phyloP scores from a whole-genome alignment of 2,113 vertebrate species.

The Hippocampus barbouri region DNA sequence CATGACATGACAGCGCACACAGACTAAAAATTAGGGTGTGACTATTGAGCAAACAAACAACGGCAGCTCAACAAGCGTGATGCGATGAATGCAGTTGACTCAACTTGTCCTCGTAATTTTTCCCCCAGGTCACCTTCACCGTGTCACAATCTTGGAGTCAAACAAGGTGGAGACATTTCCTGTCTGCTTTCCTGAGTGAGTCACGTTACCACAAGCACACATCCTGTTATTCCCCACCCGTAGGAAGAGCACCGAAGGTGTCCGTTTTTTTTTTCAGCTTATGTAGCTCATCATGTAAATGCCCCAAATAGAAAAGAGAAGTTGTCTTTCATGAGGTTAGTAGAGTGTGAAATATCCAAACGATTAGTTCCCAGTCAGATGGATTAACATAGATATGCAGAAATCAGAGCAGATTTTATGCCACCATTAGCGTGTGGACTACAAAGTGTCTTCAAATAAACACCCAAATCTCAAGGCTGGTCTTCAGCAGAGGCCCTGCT shows the following conservation, averaged over 20 bases:
- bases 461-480: background rate
- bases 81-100: background rate
- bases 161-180: slow-evolving; percentile 1
- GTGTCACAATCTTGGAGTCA: background rate
- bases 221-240: slow-evolving; percentile 3
- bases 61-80: background rate
- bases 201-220: background rate
- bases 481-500: background rate
- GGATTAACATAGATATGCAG: background rate
- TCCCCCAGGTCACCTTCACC: background rate
- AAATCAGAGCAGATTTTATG: background rate
- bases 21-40: background rate
- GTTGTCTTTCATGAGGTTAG: no score
- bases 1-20: background rate
- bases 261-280: background rate
- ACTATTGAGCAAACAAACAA: background rate
- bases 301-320: background rate
- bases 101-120: background rate
- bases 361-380: background rate
- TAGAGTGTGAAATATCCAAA: background rate
- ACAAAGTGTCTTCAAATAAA: background rate
- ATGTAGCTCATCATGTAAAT: background rate
- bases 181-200: background rate
- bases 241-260: background rate
- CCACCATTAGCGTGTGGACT: background rate